Percentiles rank a stretch among this genome's conserved stretches.
Conservation (phyloP, 2,888 invertebrate genomes). For the Machimus atricapillus region DNA sequence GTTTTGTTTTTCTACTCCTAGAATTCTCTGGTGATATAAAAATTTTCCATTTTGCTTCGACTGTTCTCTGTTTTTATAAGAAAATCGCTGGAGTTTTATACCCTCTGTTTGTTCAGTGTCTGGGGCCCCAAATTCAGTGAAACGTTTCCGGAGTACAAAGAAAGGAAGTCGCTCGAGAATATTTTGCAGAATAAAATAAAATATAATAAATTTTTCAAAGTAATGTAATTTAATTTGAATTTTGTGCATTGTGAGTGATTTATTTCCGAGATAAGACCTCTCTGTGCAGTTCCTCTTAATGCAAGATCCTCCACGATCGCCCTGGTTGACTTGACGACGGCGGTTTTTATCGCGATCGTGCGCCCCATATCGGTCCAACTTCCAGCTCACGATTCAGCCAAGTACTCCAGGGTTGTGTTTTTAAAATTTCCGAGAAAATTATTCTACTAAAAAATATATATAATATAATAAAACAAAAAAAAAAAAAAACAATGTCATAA, state of each 20-base stretch:
- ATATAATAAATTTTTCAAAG: background rate
- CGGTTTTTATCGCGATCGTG: background rate
- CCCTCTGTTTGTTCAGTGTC: background rate
- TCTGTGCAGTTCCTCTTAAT: background rate
- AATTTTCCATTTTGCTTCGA: background rate
- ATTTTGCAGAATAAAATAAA: background rate
- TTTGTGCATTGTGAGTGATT: background rate
- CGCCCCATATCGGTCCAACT: background rate
- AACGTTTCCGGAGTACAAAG: background rate
- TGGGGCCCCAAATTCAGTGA: background rate
- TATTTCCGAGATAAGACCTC: background rate
- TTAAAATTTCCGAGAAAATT: background rate
- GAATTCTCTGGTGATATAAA: background rate
- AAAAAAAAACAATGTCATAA: background rate
- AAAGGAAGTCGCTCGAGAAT: background rate
- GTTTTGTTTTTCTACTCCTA: background rate
- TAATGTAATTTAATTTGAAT: background rate
- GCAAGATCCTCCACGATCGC: background rate
- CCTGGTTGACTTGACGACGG: background rate
- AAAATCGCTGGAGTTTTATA: background rate
- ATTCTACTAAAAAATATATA: background rate
- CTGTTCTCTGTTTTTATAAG: background rate
- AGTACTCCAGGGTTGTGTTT: background rate
- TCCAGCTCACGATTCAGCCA: background rate
- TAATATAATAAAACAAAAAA: too few relatives aligned